Evolutionary conservation across 2,113 vertebrate species (phyloP), one percentile per base, ranked within the genome.

Genomic region (Heterocephalus glaber): DNA sequence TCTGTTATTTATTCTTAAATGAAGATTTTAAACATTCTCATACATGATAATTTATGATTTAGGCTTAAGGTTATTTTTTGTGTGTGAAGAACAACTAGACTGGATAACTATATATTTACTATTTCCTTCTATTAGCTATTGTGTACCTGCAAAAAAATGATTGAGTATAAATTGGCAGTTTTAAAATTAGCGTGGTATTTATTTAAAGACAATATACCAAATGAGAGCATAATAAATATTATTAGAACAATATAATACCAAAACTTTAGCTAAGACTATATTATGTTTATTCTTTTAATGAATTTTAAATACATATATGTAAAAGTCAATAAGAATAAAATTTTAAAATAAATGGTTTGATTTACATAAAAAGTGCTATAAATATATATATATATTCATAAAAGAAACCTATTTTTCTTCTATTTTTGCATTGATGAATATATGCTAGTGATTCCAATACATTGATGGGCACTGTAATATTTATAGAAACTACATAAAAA

Each of bases 71-170:
- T 87, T 95, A 82, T 72, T 26, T 24, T 89, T 33, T 92, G 14
- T 72, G n/a, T 88, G 81, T 90, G 87, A 92, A 96, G 56, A 96
- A 94, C 17, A 95, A 90, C 38, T 74, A 44, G 4, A 54, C 22
- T 65, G 7, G 28, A 74, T 93, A 95, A 70, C 14, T 7, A 92
- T 63, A 1, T 47, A 88, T 89, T 83, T 87, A 68, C 12, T 44
- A 16, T 92, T 95, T 90, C 5, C 35, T 13, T 86, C 47, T 85
- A 33, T 60, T 95, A 86, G 17, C 26, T 86, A n/a, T 6, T 22
- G n/a, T 54, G 13, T 84, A 4, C 3, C 79, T 89, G 80, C 16
- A 85, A 11, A 35, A 92, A 95, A 90, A 58, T 61, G 2, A 88
- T 3, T 52, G 7, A 68, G 7, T 38, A 96, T 89, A 54, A 91